These are phyloP conservation scores for Hystrix cristata DNA, from an alignment of 2,113 vertebrate genomes.

Conservation along the genomic window DNA sequence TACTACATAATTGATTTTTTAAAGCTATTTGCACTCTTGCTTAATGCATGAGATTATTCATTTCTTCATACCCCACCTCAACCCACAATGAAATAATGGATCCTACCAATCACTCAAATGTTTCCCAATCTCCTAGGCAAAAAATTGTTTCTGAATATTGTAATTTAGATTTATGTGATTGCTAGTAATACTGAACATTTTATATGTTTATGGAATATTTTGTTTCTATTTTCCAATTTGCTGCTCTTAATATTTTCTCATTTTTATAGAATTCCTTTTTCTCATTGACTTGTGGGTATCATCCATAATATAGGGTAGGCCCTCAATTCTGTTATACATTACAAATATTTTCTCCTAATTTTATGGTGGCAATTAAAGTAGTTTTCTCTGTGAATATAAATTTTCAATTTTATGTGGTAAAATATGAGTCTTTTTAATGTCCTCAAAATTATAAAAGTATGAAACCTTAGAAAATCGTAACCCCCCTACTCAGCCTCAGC, in stretches of 20 bases:
- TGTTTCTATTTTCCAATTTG: background rate
- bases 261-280: conserved; percentile 1
- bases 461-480: background rate
- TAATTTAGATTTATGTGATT: background rate
- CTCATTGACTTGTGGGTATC: background rate
- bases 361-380: background rate
- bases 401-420: background rate
- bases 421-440: background rate
- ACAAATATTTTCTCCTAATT: background rate
- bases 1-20: background rate
- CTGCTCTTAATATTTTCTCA: background rate
- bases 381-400: background rate
- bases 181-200: background rate
- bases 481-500: background rate
- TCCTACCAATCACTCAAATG: background rate
- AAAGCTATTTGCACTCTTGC: background rate
- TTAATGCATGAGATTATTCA: background rate
- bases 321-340: background rate
- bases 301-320: background rate
- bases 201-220: background rate
- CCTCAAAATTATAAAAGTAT: background rate
- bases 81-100: background rate
- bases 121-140: background rate
- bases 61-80: background rate
- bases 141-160: background rate